Evolutionary conservation across 2,888 invertebrate species (phyloP), one percentile per base, ranked within the genome.

Genomic region (Macrophya annulata): DNA sequence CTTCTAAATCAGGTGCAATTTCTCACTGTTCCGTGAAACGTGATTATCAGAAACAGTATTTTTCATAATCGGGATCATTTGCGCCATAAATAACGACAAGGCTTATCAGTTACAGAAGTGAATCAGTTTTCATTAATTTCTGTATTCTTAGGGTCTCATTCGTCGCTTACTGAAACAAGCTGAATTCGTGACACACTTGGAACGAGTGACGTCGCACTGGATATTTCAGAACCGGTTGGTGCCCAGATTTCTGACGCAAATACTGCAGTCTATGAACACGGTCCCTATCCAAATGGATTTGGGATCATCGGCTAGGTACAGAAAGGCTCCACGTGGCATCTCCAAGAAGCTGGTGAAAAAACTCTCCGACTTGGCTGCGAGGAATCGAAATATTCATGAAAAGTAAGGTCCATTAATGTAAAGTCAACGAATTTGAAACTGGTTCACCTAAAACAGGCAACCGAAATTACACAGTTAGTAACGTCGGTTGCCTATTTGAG

Each of bases 181-280:
- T 4, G 91, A 92, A 77, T 92, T 92, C 87, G 89, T 92, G n/a
- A 89, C 91, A 6, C 92, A 92, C 84, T 87, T 92, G 85, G 92
- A 92, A 74, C 87, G 86, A 17, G 84, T 90, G 55, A 89, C 87
- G 45, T 89, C 90, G 55, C 88, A 90, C 82, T 86, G 87, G 85
- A 87, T 90, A 76, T 90, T 90, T 62, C 88, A 87, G 9, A 86
- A 86, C 85, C 87, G 88, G 71, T 89, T 87, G 86, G 82, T 90
- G 45, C 88, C 87, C 85, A 86, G 86, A 68, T 86, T 87, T 8
- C 62, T 89, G 51, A 86, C 79, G 55, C 68, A 65, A 37, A 62
- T 88, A 74, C 65, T 87, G 15, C 82, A 87, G 59, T 88, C 86
- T 43, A 87, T 87, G 55, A 88, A 88, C 45, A 65, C 55, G 48